phyloP scores from a whole-genome alignment of 2,888 invertebrate species.

The Chymomyza procnemis region DNA sequence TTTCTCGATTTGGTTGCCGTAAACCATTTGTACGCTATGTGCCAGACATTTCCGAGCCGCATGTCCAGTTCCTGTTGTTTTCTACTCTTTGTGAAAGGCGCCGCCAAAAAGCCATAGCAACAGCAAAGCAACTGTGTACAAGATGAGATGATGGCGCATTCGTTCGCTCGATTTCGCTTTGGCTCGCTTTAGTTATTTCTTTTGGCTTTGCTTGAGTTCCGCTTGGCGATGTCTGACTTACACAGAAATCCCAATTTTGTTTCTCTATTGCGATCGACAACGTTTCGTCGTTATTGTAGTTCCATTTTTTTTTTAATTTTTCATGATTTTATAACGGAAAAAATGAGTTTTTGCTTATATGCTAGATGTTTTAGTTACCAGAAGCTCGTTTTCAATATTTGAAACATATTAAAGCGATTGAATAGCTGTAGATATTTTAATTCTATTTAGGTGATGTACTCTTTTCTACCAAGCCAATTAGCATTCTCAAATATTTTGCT shows the following conservation, averaged over 20 bases:
- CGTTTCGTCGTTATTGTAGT: background rate
- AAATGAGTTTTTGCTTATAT: constrained; percentile 9
- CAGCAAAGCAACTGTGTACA: background rate
- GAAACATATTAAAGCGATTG: too few species aligned
- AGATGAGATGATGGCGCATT: constrained; percentile 20
- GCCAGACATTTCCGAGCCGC: constrained; percentile 65
- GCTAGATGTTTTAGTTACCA: too few species aligned
- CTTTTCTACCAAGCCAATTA: constrained; percentile 8
- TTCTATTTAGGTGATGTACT: background rate
- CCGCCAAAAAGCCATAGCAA: background rate
- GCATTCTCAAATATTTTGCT: constrained; percentile 26
- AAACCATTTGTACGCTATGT: constrained; percentile 62
- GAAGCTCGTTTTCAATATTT: too few species aligned
- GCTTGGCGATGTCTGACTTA: background rate
- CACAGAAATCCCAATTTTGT: constrained; percentile 51
- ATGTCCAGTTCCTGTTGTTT: constrained; percentile 58
- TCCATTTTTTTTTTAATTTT: constrained; percentile 36
- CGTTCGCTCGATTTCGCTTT: constrained; percentile 50
- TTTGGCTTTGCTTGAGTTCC: constrained; percentile 31
- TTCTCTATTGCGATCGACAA: constrained; percentile 39
- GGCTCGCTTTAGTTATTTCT: constrained; percentile 22
- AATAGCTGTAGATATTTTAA: background rate
- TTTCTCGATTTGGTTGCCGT: constrained; percentile 54
- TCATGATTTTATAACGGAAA: constrained; percentile 34
- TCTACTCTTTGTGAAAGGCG: background rate